Conservation (phyloP, 2,113 vertebrate genomes). For the Vulpes ferrilata region DNA sequence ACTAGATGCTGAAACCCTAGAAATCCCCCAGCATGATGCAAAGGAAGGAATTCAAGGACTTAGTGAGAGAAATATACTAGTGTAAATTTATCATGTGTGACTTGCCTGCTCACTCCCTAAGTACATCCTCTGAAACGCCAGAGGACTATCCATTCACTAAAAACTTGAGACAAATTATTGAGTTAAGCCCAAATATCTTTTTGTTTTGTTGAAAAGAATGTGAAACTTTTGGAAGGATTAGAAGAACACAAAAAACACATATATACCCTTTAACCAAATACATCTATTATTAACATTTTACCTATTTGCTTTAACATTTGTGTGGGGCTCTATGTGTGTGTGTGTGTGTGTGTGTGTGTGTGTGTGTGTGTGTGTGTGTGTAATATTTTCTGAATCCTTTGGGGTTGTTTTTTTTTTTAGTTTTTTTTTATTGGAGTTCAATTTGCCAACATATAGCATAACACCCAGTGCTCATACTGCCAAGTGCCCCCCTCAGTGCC, state of each 20-base stretch:
- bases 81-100: neutral
- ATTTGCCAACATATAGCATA: no score
- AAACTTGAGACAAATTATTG: neutral
- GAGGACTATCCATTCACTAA: neutral
- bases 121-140: neutral
- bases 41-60: constrained; percentile 5
- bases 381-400: neutral
- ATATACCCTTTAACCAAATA: neutral
- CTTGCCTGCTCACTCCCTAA: neutral
- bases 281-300: neutral
- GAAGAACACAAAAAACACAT: neutral
- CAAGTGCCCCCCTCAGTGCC: no score
- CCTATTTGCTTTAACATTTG: constrained; percentile 20
- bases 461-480: no score
- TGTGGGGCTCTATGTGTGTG: neutral
- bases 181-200: neutral
- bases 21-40: neutral
- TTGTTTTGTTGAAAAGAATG: constrained; percentile 2
- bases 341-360: neutral
- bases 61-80: neutral
- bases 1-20: neutral
- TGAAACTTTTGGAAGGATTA: constrained; percentile 41
- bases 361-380: neutral
- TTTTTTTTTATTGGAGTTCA: no score
- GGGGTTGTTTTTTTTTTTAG: no score